A percentile compares a stretch with the other conserved stretches of the same genome.
Evolutionary conservation across 2,113 vertebrate species (phyloP).

Genomic region (Phasianus colchicus): DNA sequence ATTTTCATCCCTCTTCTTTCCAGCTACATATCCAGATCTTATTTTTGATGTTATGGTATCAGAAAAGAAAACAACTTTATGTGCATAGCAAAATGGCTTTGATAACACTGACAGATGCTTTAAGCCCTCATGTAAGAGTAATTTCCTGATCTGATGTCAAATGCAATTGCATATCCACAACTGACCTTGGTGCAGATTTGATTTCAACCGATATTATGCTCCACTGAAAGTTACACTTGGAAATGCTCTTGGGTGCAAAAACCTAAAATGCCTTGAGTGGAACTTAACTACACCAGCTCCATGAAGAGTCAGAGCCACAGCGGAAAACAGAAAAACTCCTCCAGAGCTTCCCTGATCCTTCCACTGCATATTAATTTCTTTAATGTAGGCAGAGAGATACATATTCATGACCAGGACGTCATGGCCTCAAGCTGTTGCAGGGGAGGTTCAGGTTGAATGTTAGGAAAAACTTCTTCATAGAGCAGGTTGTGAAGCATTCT

Average conservation of each 20-base stretch:
- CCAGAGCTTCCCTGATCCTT: neutral
- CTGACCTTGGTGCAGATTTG: neutral
- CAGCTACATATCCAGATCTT: neutral
- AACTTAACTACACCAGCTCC: neutral
- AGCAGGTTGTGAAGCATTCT: too few species aligned
- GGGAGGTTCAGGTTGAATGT: too few species aligned
- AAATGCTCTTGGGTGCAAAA: neutral
- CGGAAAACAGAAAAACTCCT: neutral
- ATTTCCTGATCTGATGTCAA: neutral
- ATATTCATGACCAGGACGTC: rapidly evolving
- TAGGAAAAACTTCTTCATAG: too few species aligned
- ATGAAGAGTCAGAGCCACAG: neutral
- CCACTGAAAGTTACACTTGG: neutral
- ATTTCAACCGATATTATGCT: neutral
- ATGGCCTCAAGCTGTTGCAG: too few species aligned
- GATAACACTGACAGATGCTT: neutral
- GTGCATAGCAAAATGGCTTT: neutral
- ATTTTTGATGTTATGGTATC: neutral
- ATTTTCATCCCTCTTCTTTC: neutral
- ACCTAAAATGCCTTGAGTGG: neutral
- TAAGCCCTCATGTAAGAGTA: neutral
- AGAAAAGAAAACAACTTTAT: neutral
- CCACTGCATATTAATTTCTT: neutral
- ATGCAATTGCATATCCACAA: neutral
- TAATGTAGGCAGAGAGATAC: neutral